Base-by-base conservation (phyloP, 2,113 vertebrate genomes). In the Nothobranchius furzeri region DNA sequence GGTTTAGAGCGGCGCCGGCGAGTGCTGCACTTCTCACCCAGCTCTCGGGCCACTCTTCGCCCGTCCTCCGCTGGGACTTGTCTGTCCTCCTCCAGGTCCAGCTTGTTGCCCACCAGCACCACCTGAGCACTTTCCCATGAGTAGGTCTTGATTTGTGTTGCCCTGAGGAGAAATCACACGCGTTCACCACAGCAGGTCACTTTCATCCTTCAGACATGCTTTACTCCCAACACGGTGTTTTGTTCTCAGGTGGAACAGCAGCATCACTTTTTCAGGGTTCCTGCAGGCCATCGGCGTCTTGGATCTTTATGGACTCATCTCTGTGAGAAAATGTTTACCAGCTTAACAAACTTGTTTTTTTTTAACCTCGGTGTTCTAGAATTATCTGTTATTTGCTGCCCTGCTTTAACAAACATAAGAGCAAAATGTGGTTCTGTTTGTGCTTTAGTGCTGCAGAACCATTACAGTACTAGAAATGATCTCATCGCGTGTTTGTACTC, bases 51-150 rank as follows among this genome's bases (percentile, higher is more conserved):
- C 57, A 95, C 83, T 69, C 76, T 86, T 54, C 84, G 84, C 15
- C 89, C 93, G 1, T 94, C 93, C 58, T 92, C 91, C 0, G 87
- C 84, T 2, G 93, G 89, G 65, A 95, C 87, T 79, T 94, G 84
- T 40, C 94, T 86, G 61, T 95, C 93, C 3, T 95, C 94, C 58
- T 95, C 94, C 83, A 95, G 62, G 83, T 95, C 94, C 81, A 92
- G 88, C 67, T 95, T 95, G 70, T 95, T 95, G 12, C 92, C 94
- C 0, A 95, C 93, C 56, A 95, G 84, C 20, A 92, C 92, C 11
- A 95, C 94, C 71, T 95, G 94, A 60, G 94, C 91, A 0, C 94
- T 95, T 80, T 95, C 94, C 94, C 94, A 95, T 0, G 94, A 95
- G 79, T 95, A 95, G 0, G 94, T 95, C 87, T 95, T 95, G 81